Percentiles rank a stretch among this genome's conserved stretches.
These are phyloP conservation scores for Orthosia gracilis DNA, from an alignment of 2,888 invertebrate genomes.

Conservation along the genomic window DNA sequence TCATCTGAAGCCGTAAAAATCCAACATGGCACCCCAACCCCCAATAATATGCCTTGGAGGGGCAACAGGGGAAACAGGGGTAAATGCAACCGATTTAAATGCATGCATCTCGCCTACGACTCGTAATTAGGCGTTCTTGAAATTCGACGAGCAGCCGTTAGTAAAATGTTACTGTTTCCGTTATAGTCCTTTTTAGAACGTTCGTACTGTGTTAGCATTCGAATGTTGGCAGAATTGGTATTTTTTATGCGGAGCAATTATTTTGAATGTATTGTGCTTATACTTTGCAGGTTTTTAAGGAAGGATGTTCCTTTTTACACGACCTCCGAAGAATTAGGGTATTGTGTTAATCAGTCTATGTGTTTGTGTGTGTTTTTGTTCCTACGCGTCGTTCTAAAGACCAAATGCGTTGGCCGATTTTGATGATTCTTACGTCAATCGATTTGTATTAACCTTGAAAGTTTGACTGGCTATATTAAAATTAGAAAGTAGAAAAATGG, in stretches of 20 bases:
- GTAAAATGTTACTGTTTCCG: slow-evolving; percentile 52
- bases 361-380: too few species aligned
- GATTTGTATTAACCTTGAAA: too few species aligned
- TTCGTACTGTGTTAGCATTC: slow-evolving; percentile 43
- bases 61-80: slow-evolving; percentile 70
- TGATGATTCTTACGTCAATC: too few species aligned
- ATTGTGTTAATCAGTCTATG: too few species aligned
- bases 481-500: too few species aligned
- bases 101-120: slow-evolving; percentile 75
- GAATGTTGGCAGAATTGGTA: slow-evolving; percentile 45
- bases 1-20: slow-evolving; percentile 41
- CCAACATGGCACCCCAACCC: slow-evolving; percentile 29
- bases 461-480: too few species aligned
- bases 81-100: slow-evolving; percentile 80
- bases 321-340: too few species aligned
- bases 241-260: slow-evolving; percentile 38
- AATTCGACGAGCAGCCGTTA: slow-evolving; percentile 44
- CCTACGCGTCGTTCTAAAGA: too few species aligned
- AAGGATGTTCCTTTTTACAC: neutral
- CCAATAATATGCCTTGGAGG: slow-evolving; percentile 18
- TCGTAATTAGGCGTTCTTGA: slow-evolving; percentile 64
- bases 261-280: slow-evolving; percentile 5
- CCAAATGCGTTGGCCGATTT: too few species aligned
- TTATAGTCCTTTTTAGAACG: slow-evolving; percentile 46
- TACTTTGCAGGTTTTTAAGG: neutral